phyloP scores from a whole-genome alignment of 2,888 invertebrate genomes.

The Pinctada fucata region DNA sequence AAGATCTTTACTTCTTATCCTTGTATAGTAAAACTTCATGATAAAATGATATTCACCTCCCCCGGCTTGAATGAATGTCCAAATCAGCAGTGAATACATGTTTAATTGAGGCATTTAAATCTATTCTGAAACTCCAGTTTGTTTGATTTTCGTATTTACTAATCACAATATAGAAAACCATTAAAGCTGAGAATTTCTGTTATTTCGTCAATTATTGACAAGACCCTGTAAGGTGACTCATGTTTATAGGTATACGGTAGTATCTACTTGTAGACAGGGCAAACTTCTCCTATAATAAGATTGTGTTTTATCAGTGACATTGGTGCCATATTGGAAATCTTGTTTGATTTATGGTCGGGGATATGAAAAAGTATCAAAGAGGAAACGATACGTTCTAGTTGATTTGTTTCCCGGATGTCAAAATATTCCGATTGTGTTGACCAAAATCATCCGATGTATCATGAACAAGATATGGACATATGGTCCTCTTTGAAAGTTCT shows the following conservation, averaged over 20 bases:
- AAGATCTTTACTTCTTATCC: too few species aligned
- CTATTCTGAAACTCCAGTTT: neutral
- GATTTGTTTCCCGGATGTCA: too few species aligned
- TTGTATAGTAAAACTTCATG: too few species aligned
- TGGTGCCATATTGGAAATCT: neutral
- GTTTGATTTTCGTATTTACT: slow-evolving; percentile 2
- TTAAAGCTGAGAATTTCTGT: neutral
- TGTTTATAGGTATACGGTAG: neutral
- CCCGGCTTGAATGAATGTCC: neutral
- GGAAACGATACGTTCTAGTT: too few species aligned
- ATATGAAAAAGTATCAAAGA: too few species aligned
- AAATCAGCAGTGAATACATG: slow-evolving; percentile 11
- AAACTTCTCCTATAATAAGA: neutral
- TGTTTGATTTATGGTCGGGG: too few species aligned
- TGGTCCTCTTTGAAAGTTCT: too few species aligned
- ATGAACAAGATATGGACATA: too few species aligned
- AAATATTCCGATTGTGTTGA: too few species aligned
- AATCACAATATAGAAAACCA: neutral
- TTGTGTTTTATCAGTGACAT: neutral
- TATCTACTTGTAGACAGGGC: too few species aligned
- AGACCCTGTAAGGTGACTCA: neutral
- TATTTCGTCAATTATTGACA: neutral
- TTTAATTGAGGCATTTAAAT: slow-evolving; percentile 16
- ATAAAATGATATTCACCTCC: neutral
- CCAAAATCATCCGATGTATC: too few species aligned